Evolutionary conservation across 2,113 vertebrate species (phyloP).

Genomic region (Odobenus rosmarus): DNA sequence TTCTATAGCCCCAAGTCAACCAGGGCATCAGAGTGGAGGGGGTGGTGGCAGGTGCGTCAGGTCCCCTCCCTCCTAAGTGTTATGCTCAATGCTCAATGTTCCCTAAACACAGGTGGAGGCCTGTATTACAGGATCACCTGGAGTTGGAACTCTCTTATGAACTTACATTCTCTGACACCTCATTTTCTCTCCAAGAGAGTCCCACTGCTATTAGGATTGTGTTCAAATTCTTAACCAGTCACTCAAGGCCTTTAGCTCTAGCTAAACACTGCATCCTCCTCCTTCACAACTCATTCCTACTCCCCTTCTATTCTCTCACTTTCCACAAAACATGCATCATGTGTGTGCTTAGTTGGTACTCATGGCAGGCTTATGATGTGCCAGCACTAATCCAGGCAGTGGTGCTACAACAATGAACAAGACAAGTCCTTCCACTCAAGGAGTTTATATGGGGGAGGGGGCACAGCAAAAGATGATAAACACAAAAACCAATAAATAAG

Average conservation of each 20-base stretch:
- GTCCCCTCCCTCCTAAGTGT: background rate
- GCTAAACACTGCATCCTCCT: background rate
- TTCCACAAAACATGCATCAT: background rate
- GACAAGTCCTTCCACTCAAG: background rate
- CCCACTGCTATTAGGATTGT: background rate
- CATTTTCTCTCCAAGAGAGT: background rate
- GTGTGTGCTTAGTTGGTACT: no score
- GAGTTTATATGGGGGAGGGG: no score
- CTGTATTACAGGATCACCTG: background rate
- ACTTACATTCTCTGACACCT: background rate
- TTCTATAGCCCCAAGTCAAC: background rate
- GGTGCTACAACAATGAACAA: background rate
- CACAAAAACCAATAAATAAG: background rate
- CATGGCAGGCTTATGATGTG: fast-evolving
- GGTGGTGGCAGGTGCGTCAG: fast-evolving
- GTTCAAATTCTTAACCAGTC: background rate
- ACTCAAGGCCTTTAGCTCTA: background rate
- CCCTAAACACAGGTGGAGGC: background rate
- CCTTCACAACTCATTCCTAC: background rate
- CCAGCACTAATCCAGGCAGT: no score
- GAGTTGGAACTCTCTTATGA: background rate
- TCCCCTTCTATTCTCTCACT: background rate
- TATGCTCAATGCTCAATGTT: background rate
- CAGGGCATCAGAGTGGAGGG: background rate
- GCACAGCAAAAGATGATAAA: background rate